Conservation (phyloP, 2,888 invertebrate species). For the Nudaria mundana region DNA sequence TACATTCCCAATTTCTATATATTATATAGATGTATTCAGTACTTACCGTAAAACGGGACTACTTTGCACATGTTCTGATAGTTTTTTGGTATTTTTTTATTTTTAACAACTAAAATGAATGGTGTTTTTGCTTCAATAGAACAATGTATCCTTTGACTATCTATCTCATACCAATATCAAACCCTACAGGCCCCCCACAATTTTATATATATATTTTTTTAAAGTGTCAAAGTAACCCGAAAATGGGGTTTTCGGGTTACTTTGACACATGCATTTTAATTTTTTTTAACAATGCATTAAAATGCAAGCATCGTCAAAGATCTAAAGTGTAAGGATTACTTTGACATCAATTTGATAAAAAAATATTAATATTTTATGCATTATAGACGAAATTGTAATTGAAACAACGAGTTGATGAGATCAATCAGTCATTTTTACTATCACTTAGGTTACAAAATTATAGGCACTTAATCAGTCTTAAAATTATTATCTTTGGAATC, state of each 20-base stretch:
- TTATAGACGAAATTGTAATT: too few species aligned
- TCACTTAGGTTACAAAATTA: too few species aligned
- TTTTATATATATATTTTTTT: background rate
- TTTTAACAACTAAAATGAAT: background rate
- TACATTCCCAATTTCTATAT: too few species aligned
- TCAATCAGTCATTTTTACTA: background rate
- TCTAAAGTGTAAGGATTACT: background rate
- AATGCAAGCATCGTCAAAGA: background rate
- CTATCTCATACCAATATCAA: background rate
- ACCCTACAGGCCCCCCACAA: background rate
- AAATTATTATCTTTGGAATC: too few species aligned
- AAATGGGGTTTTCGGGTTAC: too few species aligned
- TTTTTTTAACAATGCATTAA: background rate
- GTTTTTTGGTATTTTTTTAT: too few species aligned
- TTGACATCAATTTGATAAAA: background rate
- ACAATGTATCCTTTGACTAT: too few species aligned
- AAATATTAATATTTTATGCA: background rate
- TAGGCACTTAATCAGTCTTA: too few species aligned
- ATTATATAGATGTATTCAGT: too few species aligned
- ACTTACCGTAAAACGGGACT: too few species aligned
- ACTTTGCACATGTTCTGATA: too few species aligned
- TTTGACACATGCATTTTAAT: too few species aligned
- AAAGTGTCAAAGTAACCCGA: background rate
- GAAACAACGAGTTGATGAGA: slow-evolving; percentile 7
- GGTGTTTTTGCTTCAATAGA: background rate